Evolutionary conservation across 2,113 vertebrate species (phyloP), one percentile per base, ranked within the genome.

Genomic region (Myotis brandtii): DNA sequence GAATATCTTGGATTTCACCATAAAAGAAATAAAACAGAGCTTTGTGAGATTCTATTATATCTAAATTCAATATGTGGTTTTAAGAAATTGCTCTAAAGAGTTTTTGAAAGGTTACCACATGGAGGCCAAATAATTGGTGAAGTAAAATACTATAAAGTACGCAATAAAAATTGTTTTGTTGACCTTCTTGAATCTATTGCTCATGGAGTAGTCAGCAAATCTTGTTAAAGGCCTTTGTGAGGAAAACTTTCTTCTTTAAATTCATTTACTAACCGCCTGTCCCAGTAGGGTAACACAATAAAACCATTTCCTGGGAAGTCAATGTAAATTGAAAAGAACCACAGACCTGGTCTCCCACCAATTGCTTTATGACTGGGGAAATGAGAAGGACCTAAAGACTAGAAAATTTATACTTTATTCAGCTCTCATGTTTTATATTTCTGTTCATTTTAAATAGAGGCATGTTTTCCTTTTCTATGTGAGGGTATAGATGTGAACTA

Each of bases 41-140:
- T 91, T 59, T 96, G 16, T 17, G 76, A 82, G 93, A 98, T 96
- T 96, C 89, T 94, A 91, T 96, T 46, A 93, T 76, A 66, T 85
- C 95, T 97, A 98, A 97, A 98, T 98, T 98, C 96, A 98, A 95
- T 98, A 98, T 94, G 80, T 97, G 95, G 95, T 94, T 90, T 98
- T 97, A 97, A 95, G 97, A 98, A 98, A 95, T 95, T 96, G 40
- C 97, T 98, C 98, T 98, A 95, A 97, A 98, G 98, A 96, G 96
- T 98, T 95, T 96, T 82, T 75, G 96, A 99, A 99, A 99, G 98
- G 97, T 99, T 96, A 84, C 95, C 85, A 97, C 98, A 98, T 97
- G 92, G 95, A 98, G 96, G 98, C 97, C 98, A 98, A 98, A 98
- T 95, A 98, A 97, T 94, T 94, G 98, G 98, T 97, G 96, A 98